Percentiles rank a stretch among this genome's conserved stretches.
Evolutionary conservation across 1,140 invertebrate species (phyloP).

Genomic region (Listronotus bonariensis): DNA sequence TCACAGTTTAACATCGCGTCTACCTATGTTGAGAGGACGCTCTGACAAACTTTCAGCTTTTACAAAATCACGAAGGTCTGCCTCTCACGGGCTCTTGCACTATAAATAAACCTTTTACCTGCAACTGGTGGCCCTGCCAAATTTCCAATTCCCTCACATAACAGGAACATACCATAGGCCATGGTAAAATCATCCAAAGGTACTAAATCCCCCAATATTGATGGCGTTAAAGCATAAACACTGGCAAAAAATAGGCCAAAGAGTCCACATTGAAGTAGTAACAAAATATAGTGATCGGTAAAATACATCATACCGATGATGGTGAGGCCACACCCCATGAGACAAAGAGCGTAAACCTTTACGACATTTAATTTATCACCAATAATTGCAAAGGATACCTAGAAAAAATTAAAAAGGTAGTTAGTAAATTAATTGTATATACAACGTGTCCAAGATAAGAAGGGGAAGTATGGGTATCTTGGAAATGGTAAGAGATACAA

Average conservation of each 20-base stretch:
- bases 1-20: no score
- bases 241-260: conserved; percentile 87
- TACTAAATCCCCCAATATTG: conserved; percentile 81
- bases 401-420: conserved; percentile 39
- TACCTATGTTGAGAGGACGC: no score
- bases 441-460: no score
- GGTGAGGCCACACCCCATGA: conserved; percentile 74
- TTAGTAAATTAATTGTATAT: neutral
- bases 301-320: conserved; percentile 72
- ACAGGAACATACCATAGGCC: conserved; percentile 83
- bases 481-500: no score
- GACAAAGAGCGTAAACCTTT: conserved; percentile 78
- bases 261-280: conserved; percentile 64
- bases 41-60: no score
- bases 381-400: conserved; percentile 84
- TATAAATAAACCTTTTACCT: conserved; percentile 51
- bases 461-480: no score
- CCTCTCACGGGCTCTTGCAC: no score
- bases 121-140: conserved; percentile 65
- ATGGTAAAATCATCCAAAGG: conserved; percentile 82
- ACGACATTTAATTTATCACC: conserved; percentile 87
- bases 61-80: no score
- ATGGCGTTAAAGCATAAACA: conserved; percentile 84
- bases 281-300: conserved; percentile 63
- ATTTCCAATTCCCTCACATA: conserved; percentile 80